phyloP scores from a whole-genome alignment of 2,797 vertebrate genomes.

The Nasua narica region DNA sequence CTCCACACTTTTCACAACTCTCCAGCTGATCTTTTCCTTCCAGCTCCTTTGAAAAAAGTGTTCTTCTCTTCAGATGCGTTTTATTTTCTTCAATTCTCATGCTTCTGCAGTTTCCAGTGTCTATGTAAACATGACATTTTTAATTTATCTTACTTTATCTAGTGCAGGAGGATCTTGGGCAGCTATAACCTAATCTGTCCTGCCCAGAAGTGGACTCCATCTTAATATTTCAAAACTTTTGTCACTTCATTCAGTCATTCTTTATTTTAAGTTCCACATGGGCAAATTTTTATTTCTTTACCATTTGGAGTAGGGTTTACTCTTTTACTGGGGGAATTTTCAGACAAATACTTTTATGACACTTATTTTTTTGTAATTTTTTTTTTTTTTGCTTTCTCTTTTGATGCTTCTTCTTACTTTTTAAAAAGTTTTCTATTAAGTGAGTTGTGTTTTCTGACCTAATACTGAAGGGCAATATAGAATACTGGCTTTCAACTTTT shows the following conservation, averaged over 20 bases:
- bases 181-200: neutral
- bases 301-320: neutral
- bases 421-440: neutral
- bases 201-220: neutral
- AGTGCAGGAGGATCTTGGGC: neutral
- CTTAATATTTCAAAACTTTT: constrained; percentile 19
- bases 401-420: neutral
- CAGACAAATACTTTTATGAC: neutral
- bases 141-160: neutral
- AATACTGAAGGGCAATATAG: neutral
- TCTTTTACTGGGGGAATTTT: neutral
- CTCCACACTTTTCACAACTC: neutral
- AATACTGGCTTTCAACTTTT: neutral
- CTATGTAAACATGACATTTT: neutral
- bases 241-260: neutral
- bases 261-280: neutral
- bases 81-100: neutral
- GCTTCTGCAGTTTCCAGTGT: neutral
- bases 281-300: neutral
- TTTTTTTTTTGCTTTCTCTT: neutral
- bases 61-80: neutral
- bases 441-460: neutral
- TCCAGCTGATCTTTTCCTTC: neutral
- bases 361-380: neutral
- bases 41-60: neutral